phyloP scores from a whole-genome alignment of 2,113 vertebrate species.

The Oreochromis spilurus region DNA sequence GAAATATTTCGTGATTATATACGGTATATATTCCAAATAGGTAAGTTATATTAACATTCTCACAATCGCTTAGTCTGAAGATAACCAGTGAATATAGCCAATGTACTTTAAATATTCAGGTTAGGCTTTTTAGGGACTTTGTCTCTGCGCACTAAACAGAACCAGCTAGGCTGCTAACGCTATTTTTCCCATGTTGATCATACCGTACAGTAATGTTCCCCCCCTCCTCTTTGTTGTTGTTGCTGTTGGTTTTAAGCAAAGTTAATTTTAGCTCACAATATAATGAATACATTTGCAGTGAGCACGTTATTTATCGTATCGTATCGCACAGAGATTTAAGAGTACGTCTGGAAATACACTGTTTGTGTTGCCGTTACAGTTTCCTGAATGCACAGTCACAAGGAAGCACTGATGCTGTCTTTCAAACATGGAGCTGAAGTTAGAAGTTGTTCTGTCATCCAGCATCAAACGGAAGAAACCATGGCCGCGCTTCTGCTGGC shows the following conservation, averaged over 20 bases:
- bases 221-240: neutral
- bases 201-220: neutral
- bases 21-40: neutral
- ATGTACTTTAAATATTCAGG: neutral
- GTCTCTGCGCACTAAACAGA: neutral
- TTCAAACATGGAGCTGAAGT: conserved; percentile 68
- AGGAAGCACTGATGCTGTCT: neutral
- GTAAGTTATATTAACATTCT: rapidly evolving
- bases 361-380: neutral
- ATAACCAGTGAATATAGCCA: neutral
- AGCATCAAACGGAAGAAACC: conserved; percentile 78
- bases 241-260: neutral
- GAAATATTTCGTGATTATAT: conserved; percentile 44
- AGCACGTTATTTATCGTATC: neutral
- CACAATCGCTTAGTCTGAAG: rapidly evolving
- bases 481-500: conserved; percentile 80
- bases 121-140: neutral
- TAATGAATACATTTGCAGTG: neutral
- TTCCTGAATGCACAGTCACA: neutral
- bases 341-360: neutral
- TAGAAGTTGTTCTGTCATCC: conserved; percentile 75
- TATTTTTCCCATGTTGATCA: neutral
- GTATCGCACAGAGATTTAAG: neutral
- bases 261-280: neutral
- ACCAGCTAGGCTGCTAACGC: conserved; percentile 46